Evolutionary conservation across 2,888 invertebrate species (phyloP).

Genomic region (Leptura quadrifasciata): DNA sequence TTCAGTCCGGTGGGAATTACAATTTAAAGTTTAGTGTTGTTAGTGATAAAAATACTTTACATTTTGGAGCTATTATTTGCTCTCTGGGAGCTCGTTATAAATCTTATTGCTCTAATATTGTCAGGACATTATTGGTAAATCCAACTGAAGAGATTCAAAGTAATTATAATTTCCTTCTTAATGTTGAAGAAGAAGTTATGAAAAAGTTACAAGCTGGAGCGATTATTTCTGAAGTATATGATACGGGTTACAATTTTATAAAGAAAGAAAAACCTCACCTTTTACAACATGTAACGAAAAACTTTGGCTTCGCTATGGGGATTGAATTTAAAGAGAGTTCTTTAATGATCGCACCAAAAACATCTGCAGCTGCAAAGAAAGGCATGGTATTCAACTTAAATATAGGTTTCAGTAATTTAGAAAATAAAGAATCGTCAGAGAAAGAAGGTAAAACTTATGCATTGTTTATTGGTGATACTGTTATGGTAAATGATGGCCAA

Average conservation of each 20-base stretch:
- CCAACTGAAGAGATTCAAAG: conserved; percentile 87
- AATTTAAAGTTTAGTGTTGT: conserved; percentile 94
- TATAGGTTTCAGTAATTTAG: conserved; percentile 91
- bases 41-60: conserved; percentile 94
- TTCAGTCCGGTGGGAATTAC: conserved; percentile 99
- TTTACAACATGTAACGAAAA: conserved; percentile 93
- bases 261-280: conserved; percentile 91
- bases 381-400: conserved; percentile 98
- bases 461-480: conserved; percentile 97
- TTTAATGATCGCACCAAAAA: conserved; percentile 93
- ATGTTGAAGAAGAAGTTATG: conserved; percentile 92
- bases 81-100: conserved; percentile 96
- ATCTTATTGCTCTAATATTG: conserved; percentile 98
- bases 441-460: conserved; percentile 94
- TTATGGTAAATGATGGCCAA: conserved; percentile 90
- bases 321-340: conserved; percentile 98
- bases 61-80: conserved; percentile 97
- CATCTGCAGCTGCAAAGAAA: conserved; percentile 85
- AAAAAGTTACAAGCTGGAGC: conserved; percentile 88
- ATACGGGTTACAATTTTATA: conserved; percentile 86
- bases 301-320: conserved; percentile 97
- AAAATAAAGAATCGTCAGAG: conserved; percentile 87
- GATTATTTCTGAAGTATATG: conserved; percentile 91
- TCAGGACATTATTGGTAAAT: conserved; percentile 96
- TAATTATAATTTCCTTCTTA: conserved; percentile 93